Evolutionary conservation across 2,113 vertebrate genomes (phyloP), one percentile per base, ranked within the genome.

Genomic region (Odontophorus gujanensis): DNA sequence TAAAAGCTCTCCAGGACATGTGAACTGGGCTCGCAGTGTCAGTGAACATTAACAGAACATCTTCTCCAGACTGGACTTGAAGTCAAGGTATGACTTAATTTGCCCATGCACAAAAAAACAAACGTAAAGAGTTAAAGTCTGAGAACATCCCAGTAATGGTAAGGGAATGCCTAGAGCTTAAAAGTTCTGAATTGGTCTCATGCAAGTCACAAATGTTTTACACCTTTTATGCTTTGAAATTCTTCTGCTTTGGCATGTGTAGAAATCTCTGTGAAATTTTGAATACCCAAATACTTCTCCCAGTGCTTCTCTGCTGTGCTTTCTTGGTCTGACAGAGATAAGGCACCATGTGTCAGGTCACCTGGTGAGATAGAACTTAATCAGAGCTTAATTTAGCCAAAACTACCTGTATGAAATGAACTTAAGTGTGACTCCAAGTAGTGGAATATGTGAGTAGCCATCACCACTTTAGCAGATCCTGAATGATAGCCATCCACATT

Each of bases 181-280:
- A 40, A 71, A 78, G 57, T 85, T 93, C 77, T 81, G 79, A 90
- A 58, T 50, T 77, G 50, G 43, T 47, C 77, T 93, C 14, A 6
- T 92, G 61, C 53, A 92, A 96, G 91, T 95, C 93, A 95, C 59
- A 93, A 95, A 93, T 14, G n/a, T 73, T 93, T 95, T 84, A 40
- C 91, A 96, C 95, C 89, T 95, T 93, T 83, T 59, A 47, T 59
- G 28, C 53, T 79, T 74, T 90, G 91, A 87, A 81, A 40, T 20
- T 77, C 32, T 87, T 93, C 63, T 81, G 65, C 63, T 92, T 66
- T 96, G 94, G 85, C 91, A 90, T 7, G 48, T 94, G 72, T 73
- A 79, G 95, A 92, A 92, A 59, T 66, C 59, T 87, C 89, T 42
- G 10, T n/a, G 26, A 55, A 92, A 68, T 87, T 89, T 21, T 51